Conservation (phyloP, 2,888 invertebrate genomes). For the Chaitophorus viminalis region DNA sequence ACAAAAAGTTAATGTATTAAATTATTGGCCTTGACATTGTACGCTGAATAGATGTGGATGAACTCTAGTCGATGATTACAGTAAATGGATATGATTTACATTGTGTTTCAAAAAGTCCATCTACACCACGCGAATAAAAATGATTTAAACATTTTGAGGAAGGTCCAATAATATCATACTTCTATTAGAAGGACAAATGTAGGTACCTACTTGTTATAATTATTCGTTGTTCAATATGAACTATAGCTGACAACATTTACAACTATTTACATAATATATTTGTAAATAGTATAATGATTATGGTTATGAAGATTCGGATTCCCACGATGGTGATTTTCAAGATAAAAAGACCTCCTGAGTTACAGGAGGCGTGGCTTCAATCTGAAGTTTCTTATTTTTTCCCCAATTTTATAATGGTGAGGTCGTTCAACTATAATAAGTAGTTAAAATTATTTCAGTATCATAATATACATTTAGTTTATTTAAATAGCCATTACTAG, state of each 20-base stretch:
- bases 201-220: neutral
- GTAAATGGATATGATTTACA: slow-evolving; percentile 21
- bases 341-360: too few relatives aligned
- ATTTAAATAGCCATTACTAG: too few relatives aligned
- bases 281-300: too few relatives aligned
- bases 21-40: slow-evolving; percentile 50
- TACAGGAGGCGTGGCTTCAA: too few relatives aligned
- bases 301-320: too few relatives aligned
- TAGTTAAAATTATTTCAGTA: too few relatives aligned
- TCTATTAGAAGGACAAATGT: neutral
- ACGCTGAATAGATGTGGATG: slow-evolving; percentile 41
- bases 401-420: too few relatives aligned
- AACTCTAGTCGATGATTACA: slow-evolving; percentile 31
- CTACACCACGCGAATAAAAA: neutral
- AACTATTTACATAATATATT: too few relatives aligned
- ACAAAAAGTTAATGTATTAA: slow-evolving; percentile 38
- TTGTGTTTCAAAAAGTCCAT: neutral
- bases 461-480: too few relatives aligned
- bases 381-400: too few relatives aligned
- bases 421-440: too few relatives aligned
- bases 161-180: neutral
- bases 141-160: neutral
- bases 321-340: too few relatives aligned
- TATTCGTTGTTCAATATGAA: neutral
- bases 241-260: neutral